Conservation (phyloP, 2,113 vertebrate genomes). For the Ochotona princeps region DNA sequence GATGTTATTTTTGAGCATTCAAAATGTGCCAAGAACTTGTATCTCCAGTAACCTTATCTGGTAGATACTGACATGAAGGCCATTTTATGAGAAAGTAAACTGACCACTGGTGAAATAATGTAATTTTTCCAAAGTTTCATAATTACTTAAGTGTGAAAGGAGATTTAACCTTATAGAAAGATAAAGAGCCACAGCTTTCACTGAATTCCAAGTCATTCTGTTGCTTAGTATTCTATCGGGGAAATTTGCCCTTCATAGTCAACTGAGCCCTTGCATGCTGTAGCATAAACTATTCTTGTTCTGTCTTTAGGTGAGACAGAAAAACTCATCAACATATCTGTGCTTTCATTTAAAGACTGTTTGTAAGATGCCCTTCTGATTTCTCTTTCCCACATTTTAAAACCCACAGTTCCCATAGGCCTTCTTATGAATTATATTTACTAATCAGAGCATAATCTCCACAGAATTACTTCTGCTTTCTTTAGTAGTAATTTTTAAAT, state of each 20-base stretch:
- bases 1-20: neutral
- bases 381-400: constrained; percentile 43
- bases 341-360: constrained; percentile 26
- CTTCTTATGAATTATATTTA: constrained; percentile 43
- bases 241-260: constrained; percentile 41
- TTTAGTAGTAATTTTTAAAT: constrained; percentile 63
- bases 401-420: constrained; percentile 20
- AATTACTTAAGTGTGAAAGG: neutral
- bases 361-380: constrained; percentile 51
- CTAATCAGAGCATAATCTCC: constrained; percentile 56
- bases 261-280: neutral
- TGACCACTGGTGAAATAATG: neutral
- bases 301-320: constrained; percentile 19
- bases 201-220: neutral
- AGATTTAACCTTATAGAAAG: constrained; percentile 39
- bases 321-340: constrained; percentile 13
- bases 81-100: constrained; percentile 17
- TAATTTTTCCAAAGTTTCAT: neutral
- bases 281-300: constrained; percentile 42
- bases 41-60: neutral
- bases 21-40: neutral
- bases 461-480: constrained; percentile 47
- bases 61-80: neutral
- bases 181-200: constrained; percentile 37
- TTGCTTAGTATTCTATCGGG: constrained; percentile 43